Conservation (phyloP, 1,140 invertebrate genomes). For the Drosophila azteca region DNA sequence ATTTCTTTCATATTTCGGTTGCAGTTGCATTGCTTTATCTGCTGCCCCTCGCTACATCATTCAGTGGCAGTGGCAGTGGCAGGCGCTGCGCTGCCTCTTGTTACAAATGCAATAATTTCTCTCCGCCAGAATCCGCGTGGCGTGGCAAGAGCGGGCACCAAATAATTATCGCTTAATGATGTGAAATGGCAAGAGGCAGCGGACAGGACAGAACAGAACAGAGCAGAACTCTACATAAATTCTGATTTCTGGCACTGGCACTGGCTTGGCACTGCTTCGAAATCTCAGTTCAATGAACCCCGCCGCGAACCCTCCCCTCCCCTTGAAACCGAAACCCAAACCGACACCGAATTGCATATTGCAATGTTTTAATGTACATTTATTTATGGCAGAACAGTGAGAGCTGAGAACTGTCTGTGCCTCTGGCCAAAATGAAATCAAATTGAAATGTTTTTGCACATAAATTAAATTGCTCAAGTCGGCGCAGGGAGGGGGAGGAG, state of each 20-base stretch:
- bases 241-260: slow-evolving; percentile 23
- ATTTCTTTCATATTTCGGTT: slow-evolving; percentile 32
- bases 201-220: no score
- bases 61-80: neutral
- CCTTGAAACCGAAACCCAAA: no score
- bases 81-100: slow-evolving; percentile 12
- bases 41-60: slow-evolving; percentile 27
- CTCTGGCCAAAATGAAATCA: slow-evolving; percentile 6
- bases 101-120: slow-evolving; percentile 46
- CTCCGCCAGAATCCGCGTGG: slow-evolving; percentile 11
- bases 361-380: slow-evolving; percentile 17
- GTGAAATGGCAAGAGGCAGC: slow-evolving; percentile 46
- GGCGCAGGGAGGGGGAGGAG: neutral
- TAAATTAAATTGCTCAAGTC: slow-evolving; percentile 56
- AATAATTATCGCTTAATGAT: slow-evolving; percentile 81
- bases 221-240: slow-evolving; percentile 53
- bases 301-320: neutral
- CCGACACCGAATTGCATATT: neutral
- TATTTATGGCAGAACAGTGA: slow-evolving; percentile 23
- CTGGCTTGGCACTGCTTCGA: slow-evolving; percentile 5
- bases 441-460: slow-evolving; percentile 50
- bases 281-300: slow-evolving; percentile 50
- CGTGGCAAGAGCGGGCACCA: slow-evolving; percentile 13
- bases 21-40: slow-evolving; percentile 10
- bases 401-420: no score